phyloP scores from a whole-genome alignment of 2,888 invertebrate species.

The Acholoe squamosa region DNA sequence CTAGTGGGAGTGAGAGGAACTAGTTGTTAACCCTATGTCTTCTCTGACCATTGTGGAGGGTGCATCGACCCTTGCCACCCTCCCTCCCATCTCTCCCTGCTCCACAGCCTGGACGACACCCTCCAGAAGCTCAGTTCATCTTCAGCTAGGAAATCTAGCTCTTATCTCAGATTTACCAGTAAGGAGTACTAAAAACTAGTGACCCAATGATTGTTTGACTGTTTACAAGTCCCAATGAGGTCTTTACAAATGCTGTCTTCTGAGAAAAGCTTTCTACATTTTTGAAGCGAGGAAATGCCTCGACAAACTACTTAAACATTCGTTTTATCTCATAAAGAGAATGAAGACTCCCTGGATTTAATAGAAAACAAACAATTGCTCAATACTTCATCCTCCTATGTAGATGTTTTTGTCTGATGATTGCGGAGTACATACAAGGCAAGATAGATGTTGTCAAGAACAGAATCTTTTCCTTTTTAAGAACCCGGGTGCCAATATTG shows the following conservation, averaged over 20 bases:
- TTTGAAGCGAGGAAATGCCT: too few species aligned
- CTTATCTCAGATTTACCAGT: too few species aligned
- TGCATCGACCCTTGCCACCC: not conserved
- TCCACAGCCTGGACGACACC: not conserved
- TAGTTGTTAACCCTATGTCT: not conserved
- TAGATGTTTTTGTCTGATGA: not conserved
- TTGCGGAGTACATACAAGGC: not conserved
- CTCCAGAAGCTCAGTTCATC: not conserved
- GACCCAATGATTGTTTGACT: too few species aligned
- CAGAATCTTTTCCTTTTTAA: not conserved
- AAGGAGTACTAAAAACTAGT: too few species aligned
- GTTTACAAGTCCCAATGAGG: too few species aligned
- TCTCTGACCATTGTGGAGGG: not conserved
- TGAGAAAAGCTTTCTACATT: too few species aligned
- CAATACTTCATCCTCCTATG: not conserved
- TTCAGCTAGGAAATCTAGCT: too few species aligned
- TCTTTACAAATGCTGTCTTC: too few species aligned
- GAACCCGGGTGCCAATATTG: conserved; percentile 32
- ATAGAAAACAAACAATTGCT: conserved; percentile 13
- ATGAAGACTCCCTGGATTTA: not conserved
- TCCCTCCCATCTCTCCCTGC: not conserved
- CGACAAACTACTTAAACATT: not conserved
- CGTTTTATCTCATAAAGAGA: not conserved
- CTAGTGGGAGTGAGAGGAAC: not conserved
- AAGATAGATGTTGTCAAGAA: not conserved